Evolutionary conservation across 2,113 vertebrate genomes (phyloP), one percentile per base, ranked within the genome.

Genomic region (Hippocampus abdominalis): DNA sequence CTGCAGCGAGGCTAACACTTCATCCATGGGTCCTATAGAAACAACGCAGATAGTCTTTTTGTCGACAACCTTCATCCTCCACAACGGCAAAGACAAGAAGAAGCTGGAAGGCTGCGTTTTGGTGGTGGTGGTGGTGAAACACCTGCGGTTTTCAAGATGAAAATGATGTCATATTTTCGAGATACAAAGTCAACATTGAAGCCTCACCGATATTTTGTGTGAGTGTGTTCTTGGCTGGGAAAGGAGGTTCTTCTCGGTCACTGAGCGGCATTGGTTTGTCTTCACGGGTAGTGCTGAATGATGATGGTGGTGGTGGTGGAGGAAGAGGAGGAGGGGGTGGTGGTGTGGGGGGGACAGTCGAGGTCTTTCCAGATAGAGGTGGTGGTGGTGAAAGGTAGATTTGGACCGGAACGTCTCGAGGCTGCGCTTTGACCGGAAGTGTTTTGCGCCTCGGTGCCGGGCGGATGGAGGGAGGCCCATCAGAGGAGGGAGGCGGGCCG

Each of bases 1-100:
- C 84, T 95, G 94, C 8, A 98, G 76, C 0, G 95, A 97, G 20
- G 96, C 97, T 87, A 99, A 36, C 77, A 98, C 95, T 57, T 95
- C 93, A 23, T 98, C 95, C 97, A 98, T 98, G 0, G 94, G 93
- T 56, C 94, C 97, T 98, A 42, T 18, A 77, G 32, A 3, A 15
- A 71, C 0, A 64, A 2, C 18, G 49, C 59, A 69, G 39, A 25
- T 64, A 51, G 21, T 10, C 12, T 64, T 83, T 23, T 21, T 46
- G 20, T 70, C 18, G 75, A 68, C 42, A 18, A 65, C 48, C 53
- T 68, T 60, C 29, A 25, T 71, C 12, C 39, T 72, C 72, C 44
- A 63, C 4, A 59, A 29, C 32, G 69, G 64, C 49, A 66, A 23
- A 20, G 48, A n/a, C n/a, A 61, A 73, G 66, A 73, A n/a, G 5